phyloP scores from a whole-genome alignment of 64 coral and sea anemone species.

The Catalaphyllia jardinei region DNA sequence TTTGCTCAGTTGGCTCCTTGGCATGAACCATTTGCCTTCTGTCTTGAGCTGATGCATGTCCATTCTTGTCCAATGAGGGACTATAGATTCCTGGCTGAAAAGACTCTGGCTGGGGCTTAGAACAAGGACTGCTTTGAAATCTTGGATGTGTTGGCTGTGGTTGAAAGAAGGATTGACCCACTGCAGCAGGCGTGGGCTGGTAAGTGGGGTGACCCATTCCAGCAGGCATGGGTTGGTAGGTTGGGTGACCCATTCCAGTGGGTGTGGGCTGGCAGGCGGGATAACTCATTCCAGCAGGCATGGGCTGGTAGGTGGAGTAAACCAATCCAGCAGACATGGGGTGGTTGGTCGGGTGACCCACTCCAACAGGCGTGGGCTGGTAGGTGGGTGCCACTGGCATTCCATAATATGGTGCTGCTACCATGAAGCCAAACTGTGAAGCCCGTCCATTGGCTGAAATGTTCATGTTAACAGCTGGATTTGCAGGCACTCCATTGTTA shows the following conservation, averaged over 20 bases:
- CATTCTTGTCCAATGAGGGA: too few relatives aligned
- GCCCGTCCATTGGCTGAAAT: neutral
- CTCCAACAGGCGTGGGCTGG: neutral
- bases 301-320: neutral
- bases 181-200: neutral
- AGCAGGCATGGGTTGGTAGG: neutral
- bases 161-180: too few relatives aligned
- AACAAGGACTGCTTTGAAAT: too few relatives aligned
- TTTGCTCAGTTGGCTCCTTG: neutral
- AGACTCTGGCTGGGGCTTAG: too few relatives aligned
- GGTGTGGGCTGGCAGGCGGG: neutral
- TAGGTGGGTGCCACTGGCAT: too few relatives aligned
- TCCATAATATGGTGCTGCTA: neutral
- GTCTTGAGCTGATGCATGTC: too few relatives aligned
- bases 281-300: neutral
- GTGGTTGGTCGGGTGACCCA: neutral
- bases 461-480: conserved; percentile 23
- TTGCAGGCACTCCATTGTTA: conserved; percentile 4
- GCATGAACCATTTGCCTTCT: too few relatives aligned
- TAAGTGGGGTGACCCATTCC: neutral
- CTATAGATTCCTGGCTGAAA: too few relatives aligned
- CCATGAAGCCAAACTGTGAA: neutral
- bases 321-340: neutral
- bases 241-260: neutral
- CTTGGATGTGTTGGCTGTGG: too few relatives aligned